A percentile compares a stretch with the other conserved stretches of the same genome.
Conservation (phyloP, 2,888 invertebrate genomes). For the Ophion slaviceki region DNA sequence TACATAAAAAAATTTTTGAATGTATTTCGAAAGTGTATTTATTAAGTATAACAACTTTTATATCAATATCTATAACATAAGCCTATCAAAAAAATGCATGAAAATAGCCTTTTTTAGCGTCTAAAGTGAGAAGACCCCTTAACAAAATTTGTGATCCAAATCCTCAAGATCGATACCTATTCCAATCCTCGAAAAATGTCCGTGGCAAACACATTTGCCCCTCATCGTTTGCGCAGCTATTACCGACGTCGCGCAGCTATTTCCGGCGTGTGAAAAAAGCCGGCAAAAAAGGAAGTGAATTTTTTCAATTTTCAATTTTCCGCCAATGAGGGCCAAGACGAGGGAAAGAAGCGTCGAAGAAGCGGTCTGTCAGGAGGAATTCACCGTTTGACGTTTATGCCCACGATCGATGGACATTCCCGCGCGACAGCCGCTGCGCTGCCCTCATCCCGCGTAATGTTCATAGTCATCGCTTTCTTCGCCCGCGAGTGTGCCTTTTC, state of each 20-base stretch:
- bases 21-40: too few relatives aligned
- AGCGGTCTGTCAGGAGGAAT: background rate
- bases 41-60: too few relatives aligned
- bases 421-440: background rate
- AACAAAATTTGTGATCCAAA: too few relatives aligned
- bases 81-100: too few relatives aligned
- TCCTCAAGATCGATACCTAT: too few relatives aligned
- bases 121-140: too few relatives aligned
- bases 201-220: too few relatives aligned
- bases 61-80: too few relatives aligned
- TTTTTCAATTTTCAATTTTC: background rate
- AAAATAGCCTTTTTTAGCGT: too few relatives aligned
- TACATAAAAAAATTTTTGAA: too few relatives aligned
- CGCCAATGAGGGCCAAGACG: background rate
- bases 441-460: constrained; percentile 18
- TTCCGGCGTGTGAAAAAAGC: background rate
- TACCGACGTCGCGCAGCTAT: background rate
- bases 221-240: too few relatives aligned
- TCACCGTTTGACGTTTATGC: background rate
- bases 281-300: background rate
- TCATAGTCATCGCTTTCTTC: constrained; percentile 57
- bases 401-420: constrained; percentile 24
- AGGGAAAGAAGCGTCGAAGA: background rate
- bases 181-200: too few relatives aligned
- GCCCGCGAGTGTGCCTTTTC: constrained; percentile 26